Base-by-base conservation (phyloP, 2,888 invertebrate genomes). In the Acleris literana region DNA sequence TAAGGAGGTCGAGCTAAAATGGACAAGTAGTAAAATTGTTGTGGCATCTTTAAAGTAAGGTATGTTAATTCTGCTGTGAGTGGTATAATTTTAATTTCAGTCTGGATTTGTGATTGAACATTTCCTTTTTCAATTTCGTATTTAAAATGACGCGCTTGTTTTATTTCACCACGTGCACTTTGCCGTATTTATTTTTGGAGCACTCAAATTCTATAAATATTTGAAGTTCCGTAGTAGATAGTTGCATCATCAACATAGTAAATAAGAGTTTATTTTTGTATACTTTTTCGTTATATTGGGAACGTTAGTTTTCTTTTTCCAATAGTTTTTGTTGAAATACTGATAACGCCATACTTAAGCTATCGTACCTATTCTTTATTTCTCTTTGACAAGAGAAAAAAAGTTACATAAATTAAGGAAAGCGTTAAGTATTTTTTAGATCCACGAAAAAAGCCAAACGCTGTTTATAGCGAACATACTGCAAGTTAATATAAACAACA, bases 71-170 rank as follows among this genome's bases (percentile, higher is more conserved):
- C 77, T 69, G 70, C 69, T 61, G 69, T 68, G 72, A 75, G 77
- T 80, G 79, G 79, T 84, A 85, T 86, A 86, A 86, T 86, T 85
- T 84, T 82, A 83, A 86, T 84, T 83, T 82, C 77, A 73, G 74
- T 74, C 74, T 76, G 76, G 71, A 46, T 46, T 46, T 68, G 69
- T 77, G 78, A 83, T 67, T 58, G 53, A 61, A 67, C 53, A 58
- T 67, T 67, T 67, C 67, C 67, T 58, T 63, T 67, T 67, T 49
- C 62, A 63, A 66, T 66, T 65, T 65, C 55, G 60, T 65, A 56
- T 65, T 60, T 60, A 48, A 60, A 55, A 55, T 18, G 20, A 52
- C 52, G 29, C 25, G 59, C 17, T 57, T 52, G 61, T 66, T 62
- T 66, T 65, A 49, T 65, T 66, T 56, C 44, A 56, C 13, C 49